Conservation (phyloP, 2,113 vertebrate genomes). For the Toxotes chatareus region DNA sequence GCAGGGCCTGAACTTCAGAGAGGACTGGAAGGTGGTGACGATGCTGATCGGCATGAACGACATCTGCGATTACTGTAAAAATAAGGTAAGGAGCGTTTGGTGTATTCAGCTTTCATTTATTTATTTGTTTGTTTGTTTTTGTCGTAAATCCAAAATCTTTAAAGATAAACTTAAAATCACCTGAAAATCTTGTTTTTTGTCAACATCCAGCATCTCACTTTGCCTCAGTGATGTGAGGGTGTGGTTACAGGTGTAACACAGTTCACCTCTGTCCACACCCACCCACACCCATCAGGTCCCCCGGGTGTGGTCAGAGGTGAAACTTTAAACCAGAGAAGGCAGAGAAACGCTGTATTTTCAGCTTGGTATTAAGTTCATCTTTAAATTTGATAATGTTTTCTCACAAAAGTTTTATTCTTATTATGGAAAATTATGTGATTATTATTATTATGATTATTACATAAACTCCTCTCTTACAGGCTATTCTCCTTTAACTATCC, state of each 20-base stretch:
- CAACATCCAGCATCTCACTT: too few relatives aligned
- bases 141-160: too few relatives aligned
- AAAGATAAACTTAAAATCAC: too few relatives aligned
- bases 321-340: background rate
- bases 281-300: background rate
- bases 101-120: too few relatives aligned
- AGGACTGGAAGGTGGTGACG: conserved; percentile 82
- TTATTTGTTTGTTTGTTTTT: too few relatives aligned
- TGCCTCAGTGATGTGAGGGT: background rate
- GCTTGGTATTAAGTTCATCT: background rate
- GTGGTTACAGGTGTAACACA: background rate
- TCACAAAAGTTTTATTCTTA: background rate
- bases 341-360: background rate
- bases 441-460: background rate
- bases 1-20: conserved; percentile 73
- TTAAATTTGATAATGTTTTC: background rate
- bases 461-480: background rate
- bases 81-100: conserved; percentile 59
- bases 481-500: background rate
- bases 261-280: background rate
- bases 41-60: conserved; percentile 81
- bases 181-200: too few relatives aligned
- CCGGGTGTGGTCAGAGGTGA: background rate
- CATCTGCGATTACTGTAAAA: conserved; percentile 80
- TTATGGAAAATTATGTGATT: background rate